A percentile compares a stretch with the other conserved stretches of the same genome.
phyloP scores from a whole-genome alignment of 2,113 vertebrate species.

The Heterotilapia buettikoferi region DNA sequence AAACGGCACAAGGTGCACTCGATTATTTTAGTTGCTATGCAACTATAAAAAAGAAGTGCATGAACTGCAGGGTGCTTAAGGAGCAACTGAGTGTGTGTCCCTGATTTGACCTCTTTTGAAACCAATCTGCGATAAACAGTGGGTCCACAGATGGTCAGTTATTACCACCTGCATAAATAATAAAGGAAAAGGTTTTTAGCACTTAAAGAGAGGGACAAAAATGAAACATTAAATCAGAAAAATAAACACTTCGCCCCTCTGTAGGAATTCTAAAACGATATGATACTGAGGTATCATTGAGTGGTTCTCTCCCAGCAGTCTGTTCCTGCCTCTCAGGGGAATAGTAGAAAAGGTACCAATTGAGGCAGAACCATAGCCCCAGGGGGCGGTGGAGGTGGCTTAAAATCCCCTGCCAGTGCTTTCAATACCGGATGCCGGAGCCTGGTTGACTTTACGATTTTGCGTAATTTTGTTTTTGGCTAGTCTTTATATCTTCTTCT shows the following conservation, averaged over 20 bases:
- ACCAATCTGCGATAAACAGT: conserved; percentile 5
- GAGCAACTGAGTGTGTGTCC: neutral
- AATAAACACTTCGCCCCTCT: neutral
- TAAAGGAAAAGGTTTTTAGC: neutral
- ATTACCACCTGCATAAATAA: conserved; percentile 22
- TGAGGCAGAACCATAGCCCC: neutral
- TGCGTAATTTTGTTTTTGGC: neutral
- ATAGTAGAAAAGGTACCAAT: neutral
- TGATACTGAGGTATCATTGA: neutral
- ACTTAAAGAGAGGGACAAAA: neutral
- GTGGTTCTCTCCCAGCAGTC: neutral
- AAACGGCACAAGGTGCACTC: neutral
- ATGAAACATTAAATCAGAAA: neutral
- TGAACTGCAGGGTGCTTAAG: neutral
- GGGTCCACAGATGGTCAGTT: conserved; percentile 2
- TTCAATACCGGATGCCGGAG: conserved; percentile 8
- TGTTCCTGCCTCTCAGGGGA: neutral
- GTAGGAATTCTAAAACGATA: neutral
- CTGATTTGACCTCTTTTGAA: conserved; percentile 18
- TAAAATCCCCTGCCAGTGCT: conserved; percentile 7
- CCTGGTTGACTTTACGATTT: neutral
- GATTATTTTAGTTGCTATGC: neutral
- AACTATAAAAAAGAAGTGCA: neutral
- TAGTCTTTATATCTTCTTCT: conserved; percentile 27
- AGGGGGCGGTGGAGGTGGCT: neutral